phyloP scores from a whole-genome alignment of 2,888 invertebrate species.

The Melanotus villosus region DNA sequence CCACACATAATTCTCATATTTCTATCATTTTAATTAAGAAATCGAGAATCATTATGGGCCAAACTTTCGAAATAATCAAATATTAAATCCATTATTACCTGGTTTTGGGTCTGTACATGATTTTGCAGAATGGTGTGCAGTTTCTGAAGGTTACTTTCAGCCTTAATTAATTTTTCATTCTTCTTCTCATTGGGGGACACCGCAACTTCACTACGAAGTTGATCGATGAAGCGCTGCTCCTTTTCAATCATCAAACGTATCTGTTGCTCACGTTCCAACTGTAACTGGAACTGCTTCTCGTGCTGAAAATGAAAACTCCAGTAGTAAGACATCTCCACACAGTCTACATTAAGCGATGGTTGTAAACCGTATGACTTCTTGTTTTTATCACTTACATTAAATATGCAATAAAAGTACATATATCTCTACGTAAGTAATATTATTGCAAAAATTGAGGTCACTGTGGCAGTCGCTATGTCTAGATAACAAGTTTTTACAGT shows the following conservation, averaged over 20 bases:
- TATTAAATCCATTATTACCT: slow-evolving; percentile 55
- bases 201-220: slow-evolving; percentile 79
- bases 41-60: neutral
- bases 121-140: slow-evolving; percentile 72
- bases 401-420: neutral
- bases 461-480: neutral
- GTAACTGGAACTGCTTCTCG: slow-evolving; percentile 88
- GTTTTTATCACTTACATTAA: neutral
- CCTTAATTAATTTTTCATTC: slow-evolving; percentile 72
- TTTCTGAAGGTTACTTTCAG: slow-evolving; percentile 74
- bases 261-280: slow-evolving; percentile 86
- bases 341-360: too few species aligned
- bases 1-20: neutral
- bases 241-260: slow-evolving; percentile 92
- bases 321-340: neutral
- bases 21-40: neutral
- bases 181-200: slow-evolving; percentile 67
- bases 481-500: neutral
- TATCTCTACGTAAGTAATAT: neutral
- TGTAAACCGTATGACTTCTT: too few species aligned
- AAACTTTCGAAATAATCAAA: neutral
- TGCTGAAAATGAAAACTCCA: slow-evolving; percentile 73
- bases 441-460: slow-evolving; percentile 8
- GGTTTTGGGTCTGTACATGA: slow-evolving; percentile 59
- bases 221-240: slow-evolving; percentile 86